Evolutionary conservation across 1,140 invertebrate species (phyloP), one percentile per base, ranked within the genome.

Genomic region (Manduca sexta): DNA sequence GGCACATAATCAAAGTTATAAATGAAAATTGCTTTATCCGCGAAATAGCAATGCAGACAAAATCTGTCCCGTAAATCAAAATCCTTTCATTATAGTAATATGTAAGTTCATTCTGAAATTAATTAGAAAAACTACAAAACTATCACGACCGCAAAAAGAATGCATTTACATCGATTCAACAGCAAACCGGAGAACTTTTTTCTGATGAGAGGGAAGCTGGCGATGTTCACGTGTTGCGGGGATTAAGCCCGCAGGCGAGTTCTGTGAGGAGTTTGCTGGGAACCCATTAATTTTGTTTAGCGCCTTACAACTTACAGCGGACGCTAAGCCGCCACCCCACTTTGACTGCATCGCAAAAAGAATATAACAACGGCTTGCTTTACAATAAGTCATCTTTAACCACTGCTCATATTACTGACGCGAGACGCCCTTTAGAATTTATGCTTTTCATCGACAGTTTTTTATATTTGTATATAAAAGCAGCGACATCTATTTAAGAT

Each of bases 281-380:
- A 58, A 56, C 48, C 63, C 68, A 78, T 78, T 73, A 68, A 78
- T 78, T 73, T 73, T 60, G 63, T 69, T 69, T 63, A 71, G 54
- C 67, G 55, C 60, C 63, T 70, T 69, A 69, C 67, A 65, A 65
- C 40, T 64, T 64, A 56, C 58, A 64, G 56, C 56, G 43, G 54
- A 40, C 60, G 55, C 49, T 69, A 70, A 70, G 67, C 62, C 49
- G 49, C 58, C 41, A 35, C 45, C 46, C 52, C 39, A 59, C 56
- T 60, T 66, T 52, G 49, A 52, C 54, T 61, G 63, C 53, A 60
- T 50, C 40, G 34, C 49, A 66, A 64, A 66, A 69, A 61, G 58
- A 66, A 64, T 56, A 57, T 59, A 53, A 26, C 21, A 26, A 26
- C 21, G 21, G 8, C 46, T 31, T 37, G 47, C 52, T 60, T 64